Base-by-base conservation (phyloP, 2,113 vertebrate genomes). In the Alces alces region DNA sequence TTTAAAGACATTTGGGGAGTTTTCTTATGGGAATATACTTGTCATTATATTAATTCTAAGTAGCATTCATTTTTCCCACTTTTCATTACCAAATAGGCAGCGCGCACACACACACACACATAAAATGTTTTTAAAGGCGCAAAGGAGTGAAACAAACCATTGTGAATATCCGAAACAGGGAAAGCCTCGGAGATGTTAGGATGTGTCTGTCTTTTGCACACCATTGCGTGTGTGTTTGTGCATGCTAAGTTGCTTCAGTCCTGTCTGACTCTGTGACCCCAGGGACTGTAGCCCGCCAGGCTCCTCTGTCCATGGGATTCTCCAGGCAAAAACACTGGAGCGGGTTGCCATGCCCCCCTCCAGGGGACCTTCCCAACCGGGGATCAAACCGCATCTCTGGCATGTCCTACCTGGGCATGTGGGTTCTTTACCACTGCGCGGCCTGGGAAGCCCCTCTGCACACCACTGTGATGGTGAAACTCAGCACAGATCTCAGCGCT, bases 31-130 rank as follows among this genome's bases (percentile, higher is more conserved):
- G 11, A 39, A 84, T 30, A 47, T 84, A 83, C 54, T 58, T 33
- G 16, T 73, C 78, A 61, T 82, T n/a, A 33, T 43, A 86, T 36
- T 90, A 43, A 94, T 89, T 92, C 84, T 86, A 92, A 92, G 33
- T 61, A 57, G 17, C 39, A 7, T 64, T 76, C 12, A 0, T n/a
- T 83, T 95, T 80, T 16, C 73, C 47, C 73, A 54, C 19, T 73
- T 12, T 10, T 54, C 17, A n/a, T 87, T 30, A 84, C 27, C 45
- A 21, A 73, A 78, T 45, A 70, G 11, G 33, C 16, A 78, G 7
- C 13, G 3, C 43, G 43, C 25, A 23, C 47, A 58, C 57, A 58
- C 58, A 57, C 43, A 60, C 64, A 61, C 80, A 23, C 27, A 36
- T 43, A n/a, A 11, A 50, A 8, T 9, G 19, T 55, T 60, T 78